Evolutionary conservation across 2,888 invertebrate genomes (phyloP), one percentile per base, ranked within the genome.

Genomic region (Xestia rhomboidea): DNA sequence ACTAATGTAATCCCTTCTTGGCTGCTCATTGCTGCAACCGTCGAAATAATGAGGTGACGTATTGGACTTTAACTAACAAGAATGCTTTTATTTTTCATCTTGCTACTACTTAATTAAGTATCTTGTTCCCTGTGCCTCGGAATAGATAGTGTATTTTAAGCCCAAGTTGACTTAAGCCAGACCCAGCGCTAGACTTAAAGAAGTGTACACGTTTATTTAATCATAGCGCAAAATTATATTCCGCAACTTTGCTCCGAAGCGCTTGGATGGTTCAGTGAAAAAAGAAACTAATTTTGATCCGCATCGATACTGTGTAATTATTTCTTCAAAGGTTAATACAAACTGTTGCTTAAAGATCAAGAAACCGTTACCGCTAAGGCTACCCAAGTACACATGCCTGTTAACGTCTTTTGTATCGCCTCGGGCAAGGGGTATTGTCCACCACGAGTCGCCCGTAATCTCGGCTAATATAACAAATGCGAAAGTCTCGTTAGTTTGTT

Each of bases 401-500:
- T 67, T 79, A 80, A 79, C 77, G 66, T 76, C 34, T 82, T 76
- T 77, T 46, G 73, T 69, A 83, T 78, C 69, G 86, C 87, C 77
- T 69, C 51, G 38, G 46, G 88, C 73, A 79, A 71, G 44, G 76
- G 75, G 76, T 79, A 77, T 83, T 86, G 84, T 84, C 80, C 84
- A 82, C 83, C 46, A 79, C 86, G 83, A 73, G 71, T 68, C 79
- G 79, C 63, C 83, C 30, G 70, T 86, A 86, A 86, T 86, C 86
- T 84, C 83, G 30, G 73, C 83, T 86, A 86, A 79, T 79, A 76
- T 86, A 84, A 85, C 86, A 82, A 86, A 84, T 84, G 86, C 86
- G 83, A 86, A 86, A 83, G 86, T 84, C 84, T 83, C 83, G 86
- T 84, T 76, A 83, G 83, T 86, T 73, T 68, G 86, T 84, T 84